Conservation (phyloP, 1,140 invertebrate genomes). For the Ceratina japonica region DNA sequence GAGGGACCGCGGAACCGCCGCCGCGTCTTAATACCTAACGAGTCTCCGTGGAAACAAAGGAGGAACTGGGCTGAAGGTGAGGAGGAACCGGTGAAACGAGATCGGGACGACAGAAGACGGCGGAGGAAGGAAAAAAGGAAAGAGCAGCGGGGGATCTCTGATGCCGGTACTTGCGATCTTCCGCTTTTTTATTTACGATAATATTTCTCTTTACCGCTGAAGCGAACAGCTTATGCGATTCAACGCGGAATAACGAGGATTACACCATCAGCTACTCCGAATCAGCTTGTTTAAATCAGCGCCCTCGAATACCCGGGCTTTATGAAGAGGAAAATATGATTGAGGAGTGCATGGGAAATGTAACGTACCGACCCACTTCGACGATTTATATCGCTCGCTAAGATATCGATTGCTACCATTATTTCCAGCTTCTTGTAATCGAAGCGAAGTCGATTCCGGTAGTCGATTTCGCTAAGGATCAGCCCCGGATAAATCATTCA, state of each 20-base stretch:
- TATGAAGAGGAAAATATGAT: background rate
- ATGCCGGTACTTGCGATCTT: slow-evolving; percentile 30
- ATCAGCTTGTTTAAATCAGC: slow-evolving; percentile 11
- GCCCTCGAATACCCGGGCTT: background rate
- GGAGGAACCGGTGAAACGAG: background rate
- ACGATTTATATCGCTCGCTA: background rate
- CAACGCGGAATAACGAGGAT: slow-evolving; percentile 45
- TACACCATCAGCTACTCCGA: slow-evolving; percentile 41
- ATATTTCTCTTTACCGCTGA: slow-evolving; percentile 52
- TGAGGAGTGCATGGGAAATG: background rate
- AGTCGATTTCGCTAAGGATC: slow-evolving; percentile 27
- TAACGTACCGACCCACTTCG: background rate
- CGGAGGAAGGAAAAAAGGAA: slow-evolving; percentile 1
- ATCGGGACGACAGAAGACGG: slow-evolving; percentile 10
- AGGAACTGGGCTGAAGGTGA: slow-evolving; percentile 8
- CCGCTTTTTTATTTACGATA: slow-evolving; percentile 22
- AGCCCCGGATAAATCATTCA: slow-evolving; percentile 50
- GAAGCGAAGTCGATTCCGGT: background rate
- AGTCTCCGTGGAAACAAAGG: slow-evolving; percentile 50
- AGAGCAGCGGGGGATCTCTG: background rate
- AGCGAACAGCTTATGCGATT: slow-evolving; percentile 43
- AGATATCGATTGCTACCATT: too few relatives aligned
- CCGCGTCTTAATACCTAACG: slow-evolving; percentile 57
- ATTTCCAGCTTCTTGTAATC: too few relatives aligned
- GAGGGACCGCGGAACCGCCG: slow-evolving; percentile 36